Evolutionary conservation across 2,888 invertebrate species (phyloP).

Genomic region (Strigamia maritima): DNA sequence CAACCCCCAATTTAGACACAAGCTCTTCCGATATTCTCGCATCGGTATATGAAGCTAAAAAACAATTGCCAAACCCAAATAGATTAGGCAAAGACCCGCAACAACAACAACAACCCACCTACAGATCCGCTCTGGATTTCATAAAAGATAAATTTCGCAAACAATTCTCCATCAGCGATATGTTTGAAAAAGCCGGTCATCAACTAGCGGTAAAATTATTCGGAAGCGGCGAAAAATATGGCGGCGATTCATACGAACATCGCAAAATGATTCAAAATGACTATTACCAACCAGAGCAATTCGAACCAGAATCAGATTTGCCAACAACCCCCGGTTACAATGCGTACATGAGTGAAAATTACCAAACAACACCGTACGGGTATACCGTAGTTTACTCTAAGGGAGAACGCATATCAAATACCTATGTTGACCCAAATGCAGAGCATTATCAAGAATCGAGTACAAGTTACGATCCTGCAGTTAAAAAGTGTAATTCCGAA

Average conservation of each 20-base stretch:
- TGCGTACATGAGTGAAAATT: background rate
- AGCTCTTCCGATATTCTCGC: background rate
- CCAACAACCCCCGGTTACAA: background rate
- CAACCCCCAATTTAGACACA: background rate
- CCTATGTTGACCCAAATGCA: background rate
- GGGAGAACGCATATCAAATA: background rate
- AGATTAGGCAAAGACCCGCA: too few species aligned
- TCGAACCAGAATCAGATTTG: background rate
- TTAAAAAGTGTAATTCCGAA: too few species aligned
- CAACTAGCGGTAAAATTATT: background rate
- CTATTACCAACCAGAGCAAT: background rate
- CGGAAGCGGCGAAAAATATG: background rate
- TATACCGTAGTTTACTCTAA: background rate
- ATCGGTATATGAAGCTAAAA: background rate
- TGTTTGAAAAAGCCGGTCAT: constrained; percentile 23
- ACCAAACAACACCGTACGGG: background rate
- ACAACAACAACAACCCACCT: background rate
- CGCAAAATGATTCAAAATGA: background rate
- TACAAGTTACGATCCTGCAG: too few species aligned
- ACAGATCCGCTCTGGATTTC: background rate
- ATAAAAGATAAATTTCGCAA: background rate
- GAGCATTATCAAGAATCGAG: background rate
- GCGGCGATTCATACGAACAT: background rate
- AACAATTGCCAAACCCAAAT: background rate
- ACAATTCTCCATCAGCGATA: constrained; percentile 10